Evolutionary conservation across 1,140 invertebrate species (phyloP).

Genomic region (Micrasema minimum): DNA sequence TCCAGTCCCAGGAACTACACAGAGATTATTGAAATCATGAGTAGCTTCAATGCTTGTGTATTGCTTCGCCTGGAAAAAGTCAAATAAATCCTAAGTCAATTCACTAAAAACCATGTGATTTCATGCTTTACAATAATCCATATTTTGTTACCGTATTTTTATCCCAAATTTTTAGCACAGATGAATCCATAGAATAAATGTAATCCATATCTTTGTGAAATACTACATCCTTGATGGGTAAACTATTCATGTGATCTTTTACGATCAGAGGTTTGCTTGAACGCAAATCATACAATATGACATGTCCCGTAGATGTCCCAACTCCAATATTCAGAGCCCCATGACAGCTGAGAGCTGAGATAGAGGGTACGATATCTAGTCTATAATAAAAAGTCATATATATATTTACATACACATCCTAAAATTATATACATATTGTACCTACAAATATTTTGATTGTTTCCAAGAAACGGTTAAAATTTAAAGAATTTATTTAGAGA

Average conservation of each 20-base stretch:
- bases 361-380: constrained; percentile 74
- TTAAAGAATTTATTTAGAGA: no score
- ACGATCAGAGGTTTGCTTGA: constrained; percentile 87
- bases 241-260: constrained; percentile 95
- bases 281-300: constrained; percentile 94
- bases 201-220: constrained; percentile 86
- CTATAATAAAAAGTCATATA: constrained; percentile 62
- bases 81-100: constrained; percentile 41
- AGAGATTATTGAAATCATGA: constrained; percentile 90
- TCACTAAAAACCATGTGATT: not conserved
- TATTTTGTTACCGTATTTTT: constrained; percentile 86
- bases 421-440: no score
- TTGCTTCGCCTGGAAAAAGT: constrained; percentile 82
- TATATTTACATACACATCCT: no score
- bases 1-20: constrained; percentile 88
- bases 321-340: constrained; percentile 89
- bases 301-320: constrained; percentile 92
- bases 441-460: no score
- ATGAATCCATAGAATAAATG: constrained; percentile 92
- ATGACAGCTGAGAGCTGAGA: constrained; percentile 85
- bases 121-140: no score
- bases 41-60: constrained; percentile 93
- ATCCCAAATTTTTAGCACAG: constrained; percentile 96
- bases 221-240: constrained; percentile 90
- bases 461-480: no score